Percentiles rank a stretch among this genome's conserved stretches.
phyloP scores from a whole-genome alignment of 2,113 vertebrate species.

The Datnioides undecimradiatus region DNA sequence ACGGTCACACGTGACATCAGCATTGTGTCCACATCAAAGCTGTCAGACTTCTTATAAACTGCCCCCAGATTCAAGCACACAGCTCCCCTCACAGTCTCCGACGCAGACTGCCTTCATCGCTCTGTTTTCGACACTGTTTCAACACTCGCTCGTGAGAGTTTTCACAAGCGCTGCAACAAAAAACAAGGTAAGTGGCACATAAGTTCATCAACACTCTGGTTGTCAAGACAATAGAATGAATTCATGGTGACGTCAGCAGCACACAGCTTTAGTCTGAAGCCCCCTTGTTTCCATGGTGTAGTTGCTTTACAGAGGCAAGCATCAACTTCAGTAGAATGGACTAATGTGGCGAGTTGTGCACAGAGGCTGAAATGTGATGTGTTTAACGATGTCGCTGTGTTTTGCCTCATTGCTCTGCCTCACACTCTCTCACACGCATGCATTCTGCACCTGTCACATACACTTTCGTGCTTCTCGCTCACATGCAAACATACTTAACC shows the following conservation, averaged over 20 bases:
- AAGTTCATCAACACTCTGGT: constrained; percentile 73
- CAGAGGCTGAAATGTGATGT: constrained; percentile 48
- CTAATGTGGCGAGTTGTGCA: constrained; percentile 59
- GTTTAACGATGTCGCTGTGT: constrained; percentile 34
- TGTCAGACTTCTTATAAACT: background rate
- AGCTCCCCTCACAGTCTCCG: background rate
- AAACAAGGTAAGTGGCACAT: constrained; percentile 45
- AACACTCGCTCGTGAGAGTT: constrained; percentile 24
- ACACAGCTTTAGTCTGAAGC: constrained; percentile 53
- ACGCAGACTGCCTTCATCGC: background rate
- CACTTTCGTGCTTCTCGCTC: constrained; percentile 17
- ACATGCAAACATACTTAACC: constrained; percentile 32
- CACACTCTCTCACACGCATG: constrained; percentile 32
- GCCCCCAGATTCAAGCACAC: background rate
- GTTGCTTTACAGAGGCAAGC: constrained; percentile 46
- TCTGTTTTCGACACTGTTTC: constrained; percentile 28
- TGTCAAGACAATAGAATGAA: constrained; percentile 77
- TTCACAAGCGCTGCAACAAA: constrained; percentile 17
- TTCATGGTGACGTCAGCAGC: constrained; percentile 70
- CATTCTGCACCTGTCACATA: constrained; percentile 26
- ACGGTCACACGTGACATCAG: background rate
- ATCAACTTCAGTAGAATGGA: constrained; percentile 67
- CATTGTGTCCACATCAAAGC: constrained; percentile 15
- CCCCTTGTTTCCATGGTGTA: constrained; percentile 78
- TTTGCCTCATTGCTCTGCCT: constrained; percentile 31